phyloP scores from a whole-genome alignment of 2,888 invertebrate genomes.

The Notocelia uddmanniana region DNA sequence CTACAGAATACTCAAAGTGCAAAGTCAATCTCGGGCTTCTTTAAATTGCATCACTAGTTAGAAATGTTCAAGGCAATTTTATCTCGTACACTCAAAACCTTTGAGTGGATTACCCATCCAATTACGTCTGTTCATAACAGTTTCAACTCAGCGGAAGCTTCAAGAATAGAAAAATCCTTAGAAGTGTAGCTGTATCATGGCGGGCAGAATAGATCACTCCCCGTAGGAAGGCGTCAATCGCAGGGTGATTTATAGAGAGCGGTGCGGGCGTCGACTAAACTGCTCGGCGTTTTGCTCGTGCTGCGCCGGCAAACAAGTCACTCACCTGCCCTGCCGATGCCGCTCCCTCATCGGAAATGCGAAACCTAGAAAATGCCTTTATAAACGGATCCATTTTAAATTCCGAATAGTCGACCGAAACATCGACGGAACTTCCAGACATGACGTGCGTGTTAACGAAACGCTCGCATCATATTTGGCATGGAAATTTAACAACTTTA shows the following conservation, averaged over 20 bases:
- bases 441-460: constrained; percentile 83
- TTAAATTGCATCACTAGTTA: constrained; percentile 29
- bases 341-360: constrained; percentile 81
- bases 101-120: constrained; percentile 20
- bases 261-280: constrained; percentile 77
- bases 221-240: constrained; percentile 85
- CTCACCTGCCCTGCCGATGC: constrained; percentile 78
- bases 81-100: constrained; percentile 29
- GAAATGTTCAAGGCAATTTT: constrained; percentile 11
- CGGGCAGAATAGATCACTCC: constrained; percentile 84
- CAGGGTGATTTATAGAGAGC: constrained; percentile 82
- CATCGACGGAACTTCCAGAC: constrained; percentile 78
- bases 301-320: constrained; percentile 82
- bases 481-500: constrained; percentile 65
- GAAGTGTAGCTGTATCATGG: constrained; percentile 80
- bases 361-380: constrained; percentile 80
- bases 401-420: constrained; percentile 79
- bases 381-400: constrained; percentile 84
- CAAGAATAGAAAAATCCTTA: constrained; percentile 71
- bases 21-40: constrained; percentile 22
- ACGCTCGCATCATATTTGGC: constrained; percentile 74
- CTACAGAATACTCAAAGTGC: constrained; percentile 21
- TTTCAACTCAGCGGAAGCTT: constrained; percentile 20
- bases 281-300: constrained; percentile 81
- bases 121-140: constrained; percentile 27